Evolutionary conservation across 1,140 invertebrate species (phyloP).

Genomic region (Heliconius hermathena): DNA sequence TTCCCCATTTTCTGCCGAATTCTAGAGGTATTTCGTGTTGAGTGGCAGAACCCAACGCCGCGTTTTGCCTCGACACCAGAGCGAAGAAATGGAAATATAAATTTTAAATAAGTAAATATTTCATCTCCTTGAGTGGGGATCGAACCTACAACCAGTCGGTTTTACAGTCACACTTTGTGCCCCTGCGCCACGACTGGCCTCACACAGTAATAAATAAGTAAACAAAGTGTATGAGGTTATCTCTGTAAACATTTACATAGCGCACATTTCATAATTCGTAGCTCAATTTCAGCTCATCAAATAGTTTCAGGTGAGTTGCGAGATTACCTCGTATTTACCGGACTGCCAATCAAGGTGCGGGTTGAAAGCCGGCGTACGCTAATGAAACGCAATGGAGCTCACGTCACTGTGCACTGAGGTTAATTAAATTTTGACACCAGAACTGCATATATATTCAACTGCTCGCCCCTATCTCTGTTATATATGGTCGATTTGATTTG

Average conservation of each 20-base stretch:
- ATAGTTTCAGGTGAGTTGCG: slow-evolving; percentile 33
- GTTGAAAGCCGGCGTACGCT: slow-evolving; percentile 39
- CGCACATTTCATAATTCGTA: not conserved
- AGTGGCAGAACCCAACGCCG: no score
- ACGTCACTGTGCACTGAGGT: slow-evolving; percentile 38
- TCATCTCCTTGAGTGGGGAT: no score
- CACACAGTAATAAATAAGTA: not conserved
- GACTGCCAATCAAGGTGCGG: slow-evolving; percentile 40
- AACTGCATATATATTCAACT: slow-evolving; percentile 28
- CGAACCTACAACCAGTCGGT: no score
- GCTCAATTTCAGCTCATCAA: slow-evolving; percentile 22
- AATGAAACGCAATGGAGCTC: slow-evolving; percentile 57
- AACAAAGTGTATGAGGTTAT: not conserved
- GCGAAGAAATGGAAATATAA: no score
- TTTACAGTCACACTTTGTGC: no score
- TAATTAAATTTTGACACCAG: slow-evolving; percentile 61
- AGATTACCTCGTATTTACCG: slow-evolving; percentile 38
- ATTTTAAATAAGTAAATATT: no score
- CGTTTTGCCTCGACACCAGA: no score
- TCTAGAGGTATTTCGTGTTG: no score
- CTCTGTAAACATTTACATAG: not conserved
- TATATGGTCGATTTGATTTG: slow-evolving; percentile 31
- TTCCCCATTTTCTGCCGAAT: no score
- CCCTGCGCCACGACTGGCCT: no score
- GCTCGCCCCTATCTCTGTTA: slow-evolving; percentile 12